phyloP scores from a whole-genome alignment of 2,797 vertebrate species.

The Okamejei kenojei region DNA sequence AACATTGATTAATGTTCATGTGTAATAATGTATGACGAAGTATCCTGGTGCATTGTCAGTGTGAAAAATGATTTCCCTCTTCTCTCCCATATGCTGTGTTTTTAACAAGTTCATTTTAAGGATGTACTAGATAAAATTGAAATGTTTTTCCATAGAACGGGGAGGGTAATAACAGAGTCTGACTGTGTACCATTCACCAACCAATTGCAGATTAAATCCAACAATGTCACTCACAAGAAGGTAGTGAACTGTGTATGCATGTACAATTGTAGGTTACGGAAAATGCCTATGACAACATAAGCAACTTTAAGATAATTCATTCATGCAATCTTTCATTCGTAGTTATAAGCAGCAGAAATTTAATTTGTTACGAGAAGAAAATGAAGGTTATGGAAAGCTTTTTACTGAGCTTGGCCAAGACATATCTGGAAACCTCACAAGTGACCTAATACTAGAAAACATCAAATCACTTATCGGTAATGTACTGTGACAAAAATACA shows the following conservation, averaged over 20 bases:
- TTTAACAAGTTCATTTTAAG: not conserved
- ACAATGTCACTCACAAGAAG: not conserved
- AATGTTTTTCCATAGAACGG: not conserved
- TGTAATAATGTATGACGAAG: not conserved
- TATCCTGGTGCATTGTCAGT: not conserved
- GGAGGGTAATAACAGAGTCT: not conserved
- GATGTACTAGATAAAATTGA: not conserved
- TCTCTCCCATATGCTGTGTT: not conserved
- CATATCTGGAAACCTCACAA: conserved; percentile 85
- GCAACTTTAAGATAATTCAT: not conserved
- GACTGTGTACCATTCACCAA: not conserved
- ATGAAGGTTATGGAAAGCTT: conserved; percentile 94
- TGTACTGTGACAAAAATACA: not conserved
- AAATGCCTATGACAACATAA: not conserved
- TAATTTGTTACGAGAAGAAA: conserved; percentile 94
- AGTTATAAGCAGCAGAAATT: conserved; percentile 99
- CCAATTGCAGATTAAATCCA: not conserved
- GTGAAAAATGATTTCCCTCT: not conserved
- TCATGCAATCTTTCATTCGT: not conserved
- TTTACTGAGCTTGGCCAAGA: conserved; percentile 96
- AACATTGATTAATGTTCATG: not conserved
- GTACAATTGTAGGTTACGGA: not conserved
- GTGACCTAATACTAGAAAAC: conserved; percentile 90
- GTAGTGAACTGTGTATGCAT: not conserved
- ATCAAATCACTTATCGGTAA: conserved; percentile 98